Evolutionary conservation across 2,113 vertebrate species (phyloP).

Genomic region (Picathartes gymnocephalus): DNA sequence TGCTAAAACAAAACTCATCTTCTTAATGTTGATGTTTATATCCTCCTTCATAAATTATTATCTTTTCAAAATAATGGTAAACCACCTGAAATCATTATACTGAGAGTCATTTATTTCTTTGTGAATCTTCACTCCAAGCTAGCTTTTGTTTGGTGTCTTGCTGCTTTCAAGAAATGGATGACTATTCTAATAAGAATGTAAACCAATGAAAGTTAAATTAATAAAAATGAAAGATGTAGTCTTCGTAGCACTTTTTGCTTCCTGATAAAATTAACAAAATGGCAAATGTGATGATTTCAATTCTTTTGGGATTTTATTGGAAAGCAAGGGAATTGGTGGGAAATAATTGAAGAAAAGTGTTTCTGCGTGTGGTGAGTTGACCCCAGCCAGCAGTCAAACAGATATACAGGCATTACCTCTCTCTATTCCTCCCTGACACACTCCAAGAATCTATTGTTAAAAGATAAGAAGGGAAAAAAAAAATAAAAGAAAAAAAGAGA

Average conservation of each 20-base stretch:
- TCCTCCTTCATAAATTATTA: neutral
- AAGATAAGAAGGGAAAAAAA: neutral
- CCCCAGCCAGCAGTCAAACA: neutral
- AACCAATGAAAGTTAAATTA: neutral
- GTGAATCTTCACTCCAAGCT: neutral
- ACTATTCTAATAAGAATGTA: neutral
- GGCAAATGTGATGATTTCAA: neutral
- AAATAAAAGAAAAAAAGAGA: neutral
- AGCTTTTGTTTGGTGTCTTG: neutral
- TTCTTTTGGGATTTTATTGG: neutral
- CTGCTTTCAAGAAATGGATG: neutral
- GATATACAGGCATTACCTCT: rapidly evolving
- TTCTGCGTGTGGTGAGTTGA: neutral
- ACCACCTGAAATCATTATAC: neutral
- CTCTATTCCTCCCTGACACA: neutral
- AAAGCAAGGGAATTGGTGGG: neutral
- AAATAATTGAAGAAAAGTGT: neutral
- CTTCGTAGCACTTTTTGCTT: neutral
- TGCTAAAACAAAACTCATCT: neutral
- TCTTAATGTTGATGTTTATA: neutral
- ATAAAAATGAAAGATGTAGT: neutral
- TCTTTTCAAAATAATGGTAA: neutral
- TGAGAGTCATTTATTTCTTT: neutral
- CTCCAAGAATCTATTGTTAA: neutral
- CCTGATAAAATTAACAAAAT: neutral